A percentile compares a stretch with the other conserved stretches of the same genome.
Conservation (phyloP, 1,140 invertebrate species). For the Drosophila kurseongensis region DNA sequence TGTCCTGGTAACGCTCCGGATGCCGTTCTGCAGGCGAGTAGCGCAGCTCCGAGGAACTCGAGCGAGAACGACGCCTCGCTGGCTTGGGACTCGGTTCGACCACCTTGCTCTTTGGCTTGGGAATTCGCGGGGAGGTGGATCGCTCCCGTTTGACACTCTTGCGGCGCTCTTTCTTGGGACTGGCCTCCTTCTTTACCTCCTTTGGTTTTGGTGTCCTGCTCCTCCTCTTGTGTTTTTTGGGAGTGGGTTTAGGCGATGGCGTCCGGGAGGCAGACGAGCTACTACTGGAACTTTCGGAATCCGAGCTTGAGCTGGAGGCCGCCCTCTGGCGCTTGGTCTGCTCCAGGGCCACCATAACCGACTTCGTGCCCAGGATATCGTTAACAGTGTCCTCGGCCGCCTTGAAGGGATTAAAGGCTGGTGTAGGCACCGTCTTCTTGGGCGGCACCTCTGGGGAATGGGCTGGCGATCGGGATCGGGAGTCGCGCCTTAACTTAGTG, state of each 20-base stretch:
- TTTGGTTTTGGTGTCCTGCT: constrained; percentile 48
- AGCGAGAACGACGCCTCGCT: constrained; percentile 48
- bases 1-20: constrained; percentile 88
- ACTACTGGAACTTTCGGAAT: constrained; percentile 50
- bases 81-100: constrained; percentile 54
- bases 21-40: constrained; percentile 88
- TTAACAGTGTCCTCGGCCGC: constrained; percentile 74
- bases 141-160: constrained; percentile 42
- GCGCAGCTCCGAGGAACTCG: constrained; percentile 85
- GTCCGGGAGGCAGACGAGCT: constrained; percentile 36
- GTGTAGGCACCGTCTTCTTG: constrained; percentile 35
- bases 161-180: constrained; percentile 36
- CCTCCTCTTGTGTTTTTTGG: constrained; percentile 48
- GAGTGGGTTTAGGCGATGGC: constrained; percentile 54
- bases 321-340: constrained; percentile 63
- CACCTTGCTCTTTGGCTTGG: constrained; percentile 46
- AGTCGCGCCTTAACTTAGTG: constrained; percentile 33
- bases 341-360: constrained; percentile 67
- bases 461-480: constrained; percentile 27
- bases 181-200: constrained; percentile 42
- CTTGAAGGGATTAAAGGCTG: constrained; percentile 72
- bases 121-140: constrained; percentile 37
- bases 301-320: constrained; percentile 56
- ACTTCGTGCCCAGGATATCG: constrained; percentile 70
- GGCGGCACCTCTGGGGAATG: constrained; percentile 40